Evolutionary conservation across 2,113 vertebrate genomes (phyloP).

Genomic region (Platycercus adscitus): DNA sequence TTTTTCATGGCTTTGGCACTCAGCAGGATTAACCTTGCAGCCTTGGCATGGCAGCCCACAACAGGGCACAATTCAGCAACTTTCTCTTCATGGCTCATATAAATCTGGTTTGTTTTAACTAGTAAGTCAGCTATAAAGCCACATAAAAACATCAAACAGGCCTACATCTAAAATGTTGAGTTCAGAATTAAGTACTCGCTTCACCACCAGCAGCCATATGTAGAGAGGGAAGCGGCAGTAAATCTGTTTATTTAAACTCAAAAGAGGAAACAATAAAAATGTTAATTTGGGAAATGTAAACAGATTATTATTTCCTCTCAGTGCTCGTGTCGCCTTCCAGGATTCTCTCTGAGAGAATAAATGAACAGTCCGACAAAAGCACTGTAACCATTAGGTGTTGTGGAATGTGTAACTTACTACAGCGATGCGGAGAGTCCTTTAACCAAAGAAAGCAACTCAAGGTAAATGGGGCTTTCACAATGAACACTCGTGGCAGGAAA

Average conservation of each 20-base stretch:
- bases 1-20: background rate
- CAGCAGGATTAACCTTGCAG: background rate
- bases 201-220: background rate
- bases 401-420: background rate
- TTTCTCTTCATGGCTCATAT: background rate
- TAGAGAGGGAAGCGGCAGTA: background rate
- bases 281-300: constrained; percentile 1
- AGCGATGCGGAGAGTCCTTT: background rate
- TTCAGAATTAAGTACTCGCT: background rate
- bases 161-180: background rate
- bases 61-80: background rate
- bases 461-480: background rate
- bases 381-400: background rate
- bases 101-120: background rate
- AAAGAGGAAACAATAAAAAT: constrained; percentile 20
- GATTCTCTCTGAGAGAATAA: background rate
- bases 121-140: background rate
- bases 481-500: background rate
- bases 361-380: background rate
- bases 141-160: background rate
- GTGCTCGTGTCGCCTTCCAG: background rate
- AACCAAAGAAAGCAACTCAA: background rate
- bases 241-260: constrained; percentile 1
- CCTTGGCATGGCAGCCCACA: background rate
- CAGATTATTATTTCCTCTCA: background rate